Conservation (phyloP, 2,888 invertebrate genomes). For the Cephus nigrinus region DNA sequence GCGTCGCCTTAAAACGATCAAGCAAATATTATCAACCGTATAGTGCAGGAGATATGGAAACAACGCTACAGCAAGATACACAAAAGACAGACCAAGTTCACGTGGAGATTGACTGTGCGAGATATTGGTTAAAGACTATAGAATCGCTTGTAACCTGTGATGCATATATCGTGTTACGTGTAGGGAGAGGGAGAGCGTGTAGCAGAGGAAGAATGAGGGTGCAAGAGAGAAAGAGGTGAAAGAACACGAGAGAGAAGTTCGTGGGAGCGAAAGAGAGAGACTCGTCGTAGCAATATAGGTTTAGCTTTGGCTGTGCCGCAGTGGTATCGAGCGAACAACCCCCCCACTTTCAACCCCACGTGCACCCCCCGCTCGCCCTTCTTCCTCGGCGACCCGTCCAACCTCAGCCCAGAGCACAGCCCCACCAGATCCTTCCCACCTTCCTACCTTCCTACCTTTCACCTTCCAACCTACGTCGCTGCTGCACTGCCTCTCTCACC, state of each 20-base stretch:
- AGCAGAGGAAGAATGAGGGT: not conserved
- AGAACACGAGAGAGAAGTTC: not conserved
- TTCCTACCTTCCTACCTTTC: not conserved
- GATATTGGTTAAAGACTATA: not conserved
- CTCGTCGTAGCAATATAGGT: conserved; percentile 30
- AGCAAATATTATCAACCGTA: not conserved
- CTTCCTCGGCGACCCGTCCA: conserved; percentile 21
- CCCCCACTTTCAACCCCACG: conserved; percentile 43
- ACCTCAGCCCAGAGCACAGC: conserved; percentile 27
- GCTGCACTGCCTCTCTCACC: not conserved
- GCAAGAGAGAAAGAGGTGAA: not conserved
- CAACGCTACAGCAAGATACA: not conserved
- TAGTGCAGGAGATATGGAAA: too few species aligned
- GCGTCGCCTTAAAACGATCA: not conserved
- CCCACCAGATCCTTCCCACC: not conserved
- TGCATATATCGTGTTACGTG: not conserved
- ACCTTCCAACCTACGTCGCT: not conserved
- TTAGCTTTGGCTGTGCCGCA: conserved; percentile 64
- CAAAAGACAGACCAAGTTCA: not conserved
- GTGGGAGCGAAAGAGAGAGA: not conserved
- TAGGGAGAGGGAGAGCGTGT: not conserved
- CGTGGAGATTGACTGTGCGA: not conserved
- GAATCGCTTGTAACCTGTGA: not conserved
- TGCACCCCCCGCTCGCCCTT: conserved; percentile 30
- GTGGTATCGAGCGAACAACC: conserved; percentile 63